These are phyloP conservation scores for Dasysyrphus tricinctus DNA, from an alignment of 2,888 invertebrate species.

Conservation along the genomic window DNA sequence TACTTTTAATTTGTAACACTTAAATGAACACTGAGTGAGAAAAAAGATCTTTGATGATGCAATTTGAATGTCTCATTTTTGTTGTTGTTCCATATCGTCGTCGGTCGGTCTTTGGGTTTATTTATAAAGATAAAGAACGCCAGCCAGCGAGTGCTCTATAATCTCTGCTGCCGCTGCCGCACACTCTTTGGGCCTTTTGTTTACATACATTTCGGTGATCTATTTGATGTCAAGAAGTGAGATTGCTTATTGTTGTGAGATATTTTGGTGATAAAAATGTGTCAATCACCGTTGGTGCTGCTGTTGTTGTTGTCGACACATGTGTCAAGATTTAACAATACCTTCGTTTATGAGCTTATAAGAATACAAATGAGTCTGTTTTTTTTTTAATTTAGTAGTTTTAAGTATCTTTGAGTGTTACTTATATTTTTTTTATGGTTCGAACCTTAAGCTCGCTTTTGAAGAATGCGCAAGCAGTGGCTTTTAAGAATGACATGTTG, in stretches of 20 bases:
- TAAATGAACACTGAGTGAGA: slow-evolving; percentile 38
- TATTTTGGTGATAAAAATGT: slow-evolving; percentile 60
- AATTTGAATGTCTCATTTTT: slow-evolving; percentile 29
- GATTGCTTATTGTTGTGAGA: slow-evolving; percentile 35
- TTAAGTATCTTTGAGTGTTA: slow-evolving; percentile 25
- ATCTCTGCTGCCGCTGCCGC: slow-evolving; percentile 1
- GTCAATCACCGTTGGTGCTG: slow-evolving; percentile 60
- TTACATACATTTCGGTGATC: slow-evolving; percentile 27
- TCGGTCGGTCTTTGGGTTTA: not conserved
- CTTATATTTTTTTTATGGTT: slow-evolving; percentile 25
- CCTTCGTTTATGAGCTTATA: slow-evolving; percentile 54
- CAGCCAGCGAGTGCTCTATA: slow-evolving; percentile 20
- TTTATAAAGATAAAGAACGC: slow-evolving; percentile 9
- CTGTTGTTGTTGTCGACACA: slow-evolving; percentile 37
- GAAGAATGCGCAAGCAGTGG: slow-evolving; percentile 45
- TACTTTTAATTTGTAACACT: slow-evolving; percentile 59
- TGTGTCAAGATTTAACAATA: slow-evolving; percentile 59
- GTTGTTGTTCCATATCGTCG: not conserved
- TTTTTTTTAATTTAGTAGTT: slow-evolving; percentile 30
- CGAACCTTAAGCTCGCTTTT: slow-evolving; percentile 40
- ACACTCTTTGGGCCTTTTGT: not conserved
- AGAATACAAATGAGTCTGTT: slow-evolving; percentile 54
- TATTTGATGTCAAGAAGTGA: slow-evolving; percentile 34
- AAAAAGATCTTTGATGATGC: slow-evolving; percentile 44
- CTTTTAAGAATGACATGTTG: slow-evolving; percentile 61